Evolutionary conservation across 2,113 vertebrate species (phyloP), one percentile per base, ranked within the genome.

Genomic region (Butorides virescens): DNA sequence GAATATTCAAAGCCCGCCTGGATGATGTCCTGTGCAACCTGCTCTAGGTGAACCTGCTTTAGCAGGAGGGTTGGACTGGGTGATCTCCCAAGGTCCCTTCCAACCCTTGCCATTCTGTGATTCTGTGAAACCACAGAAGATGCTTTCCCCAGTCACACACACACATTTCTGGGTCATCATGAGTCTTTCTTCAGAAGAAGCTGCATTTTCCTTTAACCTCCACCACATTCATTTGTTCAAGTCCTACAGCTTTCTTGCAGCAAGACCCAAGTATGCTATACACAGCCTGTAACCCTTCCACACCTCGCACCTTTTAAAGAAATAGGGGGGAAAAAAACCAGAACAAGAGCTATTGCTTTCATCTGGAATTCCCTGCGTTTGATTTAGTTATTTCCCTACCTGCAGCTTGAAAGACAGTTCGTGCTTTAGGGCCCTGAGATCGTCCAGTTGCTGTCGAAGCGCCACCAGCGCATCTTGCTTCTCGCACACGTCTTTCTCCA

Each of bases 401-500:
- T 99, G 99, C 66, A 99, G 98, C 98, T 99, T 99, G 94, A 99
- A 99, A 77, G 98, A 98, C 16, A 99, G 98, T 88, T 99, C 99
- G 26, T 99, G 99, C 98, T 99, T 99, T 93, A 99, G 99, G 97
- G 98, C 98, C 49, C 99, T 98, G 73, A 99, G 98, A 80, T 99
- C 99, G 2, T 99, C 99, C 82, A 99, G 98, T 83, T 99, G 99
- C 97, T 99, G 99, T 36, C 99, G 97, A 81, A 99, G 99, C 10
- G 99, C 99, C 96, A 99, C 98, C 96, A 99, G 97, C 0, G 99
- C 98, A 11, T 99, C 99, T 84, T 99, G 99, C 96, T 99, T 99
- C 97, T 99, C 99, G 14, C 99, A 99, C 72, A 99, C 98, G 32
- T 99, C 99, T 66, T 99, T 99, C 97, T 99, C 99, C 97, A 99